Evolutionary conservation across 2,888 invertebrate species (phyloP).

Genomic region (Bhutanitis thaidina): DNA sequence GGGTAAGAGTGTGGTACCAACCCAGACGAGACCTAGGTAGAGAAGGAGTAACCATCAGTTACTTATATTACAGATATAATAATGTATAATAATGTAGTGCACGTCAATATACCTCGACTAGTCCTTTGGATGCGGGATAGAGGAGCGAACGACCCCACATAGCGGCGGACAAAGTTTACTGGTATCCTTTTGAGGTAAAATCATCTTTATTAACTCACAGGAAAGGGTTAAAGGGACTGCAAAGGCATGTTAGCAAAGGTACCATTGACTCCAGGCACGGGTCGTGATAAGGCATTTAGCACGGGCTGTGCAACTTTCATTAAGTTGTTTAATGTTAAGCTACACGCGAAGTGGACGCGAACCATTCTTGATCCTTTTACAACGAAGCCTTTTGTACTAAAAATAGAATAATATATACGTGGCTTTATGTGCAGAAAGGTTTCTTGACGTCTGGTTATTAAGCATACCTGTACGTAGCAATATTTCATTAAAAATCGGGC

Average conservation of each 20-base stretch:
- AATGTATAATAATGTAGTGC: conserved; percentile 2
- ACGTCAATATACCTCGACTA: conserved; percentile 5
- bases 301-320: conserved; percentile 27
- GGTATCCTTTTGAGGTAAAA: not conserved
- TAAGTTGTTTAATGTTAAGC: conserved; percentile 16
- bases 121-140: conserved; percentile 7
- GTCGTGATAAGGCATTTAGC: conserved; percentile 33
- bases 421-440: not conserved
- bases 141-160: conserved; percentile 16
- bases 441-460: not conserved
- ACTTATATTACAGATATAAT: too few species aligned
- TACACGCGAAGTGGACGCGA: conserved; percentile 14
- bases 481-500: too few species aligned
- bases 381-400: conserved; percentile 2
- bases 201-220: not conserved
- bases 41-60: too few species aligned
- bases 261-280: conserved; percentile 21
- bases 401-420: conserved; percentile 7
- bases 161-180: not conserved
- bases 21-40: too few species aligned
- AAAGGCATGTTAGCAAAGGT: not conserved
- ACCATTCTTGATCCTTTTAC: not conserved
- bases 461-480: too few species aligned
- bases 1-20: too few species aligned
- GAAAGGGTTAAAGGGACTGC: not conserved